These are phyloP conservation scores for Empidonax alnorum DNA, from an alignment of 2,113 vertebrate species.

Conservation along the genomic window DNA sequence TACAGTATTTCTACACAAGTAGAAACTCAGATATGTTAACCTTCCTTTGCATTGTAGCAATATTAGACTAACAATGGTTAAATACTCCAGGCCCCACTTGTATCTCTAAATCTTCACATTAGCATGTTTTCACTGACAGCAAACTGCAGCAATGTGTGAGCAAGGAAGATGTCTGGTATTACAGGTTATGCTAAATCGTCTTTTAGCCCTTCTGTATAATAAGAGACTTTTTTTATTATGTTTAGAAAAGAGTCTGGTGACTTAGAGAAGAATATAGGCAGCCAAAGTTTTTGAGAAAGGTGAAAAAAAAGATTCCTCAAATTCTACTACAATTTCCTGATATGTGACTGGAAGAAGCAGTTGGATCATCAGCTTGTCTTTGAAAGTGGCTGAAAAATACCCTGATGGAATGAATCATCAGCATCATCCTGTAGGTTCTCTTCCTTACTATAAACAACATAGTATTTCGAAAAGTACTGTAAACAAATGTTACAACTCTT, in stretches of 20 bases:
- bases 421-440: not conserved
- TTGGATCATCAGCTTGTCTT: slow-evolving; percentile 11
- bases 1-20: not conserved
- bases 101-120: not conserved
- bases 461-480: not conserved
- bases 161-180: not conserved
- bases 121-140: not conserved
- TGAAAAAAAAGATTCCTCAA: not conserved
- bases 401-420: not conserved
- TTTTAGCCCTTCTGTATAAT: not conserved
- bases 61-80: not conserved
- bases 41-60: not conserved
- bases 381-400: slow-evolving; percentile 15
- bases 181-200: not conserved
- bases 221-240: not conserved
- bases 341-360: not conserved
- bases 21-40: not conserved
- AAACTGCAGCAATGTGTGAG: not conserved
- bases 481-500: not conserved
- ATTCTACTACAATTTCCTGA: not conserved
- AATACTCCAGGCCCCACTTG: not conserved
- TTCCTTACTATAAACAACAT: not conserved
- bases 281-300: not conserved
- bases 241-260: not conserved
- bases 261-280: not conserved